phyloP scores from a whole-genome alignment of 2,113 vertebrate genomes.

The Psittacula cyanocephala region DNA sequence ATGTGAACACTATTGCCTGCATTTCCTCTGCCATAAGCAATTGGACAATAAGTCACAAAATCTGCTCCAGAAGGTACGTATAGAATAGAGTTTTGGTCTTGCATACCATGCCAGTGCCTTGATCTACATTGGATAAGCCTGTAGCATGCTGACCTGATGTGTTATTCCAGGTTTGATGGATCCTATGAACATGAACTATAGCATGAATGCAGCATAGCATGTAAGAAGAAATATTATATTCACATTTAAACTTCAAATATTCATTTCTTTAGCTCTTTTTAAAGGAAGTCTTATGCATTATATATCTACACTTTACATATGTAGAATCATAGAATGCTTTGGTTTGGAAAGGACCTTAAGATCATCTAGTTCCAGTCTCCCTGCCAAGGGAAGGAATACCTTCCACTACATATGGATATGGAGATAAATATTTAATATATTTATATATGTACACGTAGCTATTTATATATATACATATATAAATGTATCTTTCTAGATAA shows the following conservation, averaged over 20 bases:
- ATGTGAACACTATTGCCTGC: not conserved
- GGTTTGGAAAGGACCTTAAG: not conserved
- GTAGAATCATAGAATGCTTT: no score
- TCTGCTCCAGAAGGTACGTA: not conserved
- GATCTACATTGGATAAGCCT: not conserved
- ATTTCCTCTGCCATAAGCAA: not conserved
- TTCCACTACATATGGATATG: not conserved
- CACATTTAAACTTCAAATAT: no score
- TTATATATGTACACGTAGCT: not conserved
- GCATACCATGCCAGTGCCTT: accelerated
- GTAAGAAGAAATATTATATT: not conserved
- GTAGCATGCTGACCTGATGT: not conserved
- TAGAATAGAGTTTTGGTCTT: not conserved
- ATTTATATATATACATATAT: not conserved
- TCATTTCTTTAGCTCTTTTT: no score
- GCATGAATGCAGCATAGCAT: not conserved
- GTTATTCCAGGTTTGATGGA: not conserved
- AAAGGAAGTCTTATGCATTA: no score
- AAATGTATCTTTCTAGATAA: not conserved
- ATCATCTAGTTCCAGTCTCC: not conserved
- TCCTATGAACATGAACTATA: not conserved
- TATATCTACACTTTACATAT: no score
- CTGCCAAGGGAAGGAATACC: not conserved
- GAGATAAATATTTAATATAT: not conserved
- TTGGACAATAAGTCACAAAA: not conserved